These are phyloP conservation scores for Naso thynnoides DNA, from an alignment of 2,797 vertebrate genomes.

Conservation along the genomic window DNA sequence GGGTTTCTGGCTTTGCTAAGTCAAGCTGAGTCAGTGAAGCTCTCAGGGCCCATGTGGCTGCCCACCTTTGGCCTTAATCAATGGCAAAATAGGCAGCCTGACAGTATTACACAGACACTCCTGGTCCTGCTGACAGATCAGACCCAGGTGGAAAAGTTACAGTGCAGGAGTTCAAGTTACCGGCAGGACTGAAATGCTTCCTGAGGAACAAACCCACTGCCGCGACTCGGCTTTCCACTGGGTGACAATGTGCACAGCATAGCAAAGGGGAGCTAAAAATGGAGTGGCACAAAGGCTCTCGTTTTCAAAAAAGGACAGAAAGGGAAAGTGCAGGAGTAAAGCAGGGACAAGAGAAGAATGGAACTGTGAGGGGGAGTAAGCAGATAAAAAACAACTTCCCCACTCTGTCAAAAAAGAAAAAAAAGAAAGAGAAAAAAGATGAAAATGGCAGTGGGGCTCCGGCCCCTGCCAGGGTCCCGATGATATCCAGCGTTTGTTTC, in stretches of 20 bases:
- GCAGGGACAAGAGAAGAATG: conserved; percentile 71
- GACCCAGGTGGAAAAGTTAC: conserved; percentile 51
- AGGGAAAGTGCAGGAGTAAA: conserved; percentile 75
- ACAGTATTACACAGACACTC: conserved; percentile 30
- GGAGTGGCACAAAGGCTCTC: conserved; percentile 73
- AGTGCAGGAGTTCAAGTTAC: conserved; percentile 56
- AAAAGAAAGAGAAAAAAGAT: conserved; percentile 37
- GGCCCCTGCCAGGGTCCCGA: conserved; percentile 72
- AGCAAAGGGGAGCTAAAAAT: conserved; percentile 75
- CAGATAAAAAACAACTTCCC: conserved; percentile 55
- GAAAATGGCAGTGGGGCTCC: conserved; percentile 71
- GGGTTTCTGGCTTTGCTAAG: conserved; percentile 47
- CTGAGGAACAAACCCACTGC: conserved; percentile 42
- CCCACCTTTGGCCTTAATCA: conserved; percentile 69
- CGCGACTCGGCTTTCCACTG: conserved; percentile 57
- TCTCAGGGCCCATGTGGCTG: conserved; percentile 30
- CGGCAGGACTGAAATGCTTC: conserved; percentile 42
- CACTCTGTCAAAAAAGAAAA: conserved; percentile 44
- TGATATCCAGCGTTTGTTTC: conserved; percentile 83
- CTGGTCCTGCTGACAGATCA: conserved; percentile 36
- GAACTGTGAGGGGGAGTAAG: conserved; percentile 75
- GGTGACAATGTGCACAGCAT: conserved; percentile 76
- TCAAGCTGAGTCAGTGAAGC: conserved; percentile 65
- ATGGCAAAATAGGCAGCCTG: conserved; percentile 47
- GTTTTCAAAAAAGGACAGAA: conserved; percentile 50